Evolutionary conservation across 2,888 invertebrate genomes (phyloP).

Genomic region (Mimas tiliae): DNA sequence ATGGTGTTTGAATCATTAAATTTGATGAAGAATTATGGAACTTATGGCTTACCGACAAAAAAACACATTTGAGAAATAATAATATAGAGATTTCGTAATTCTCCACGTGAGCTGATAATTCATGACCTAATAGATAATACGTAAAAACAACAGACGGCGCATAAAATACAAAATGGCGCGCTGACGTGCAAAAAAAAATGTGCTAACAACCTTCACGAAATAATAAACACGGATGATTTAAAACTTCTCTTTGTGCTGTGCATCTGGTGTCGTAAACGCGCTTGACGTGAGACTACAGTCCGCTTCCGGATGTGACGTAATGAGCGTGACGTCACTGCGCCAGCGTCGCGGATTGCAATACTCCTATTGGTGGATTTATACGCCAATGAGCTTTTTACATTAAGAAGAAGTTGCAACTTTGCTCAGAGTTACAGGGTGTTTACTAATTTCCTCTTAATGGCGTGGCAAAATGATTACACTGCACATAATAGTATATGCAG

Average conservation of each 20-base stretch:
- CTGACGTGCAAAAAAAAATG: slow-evolving; percentile 16
- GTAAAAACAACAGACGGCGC: slow-evolving; percentile 14
- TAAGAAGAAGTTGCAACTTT: no score
- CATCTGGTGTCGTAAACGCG: slow-evolving; percentile 29
- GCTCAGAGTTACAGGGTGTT: no score
- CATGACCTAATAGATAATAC: neutral
- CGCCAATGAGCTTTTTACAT: neutral
- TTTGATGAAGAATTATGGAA: no score
- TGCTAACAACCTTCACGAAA: neutral
- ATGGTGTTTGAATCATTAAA: no score
- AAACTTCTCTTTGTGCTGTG: slow-evolving; percentile 16
- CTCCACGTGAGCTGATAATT: neutral
- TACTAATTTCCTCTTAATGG: no score
- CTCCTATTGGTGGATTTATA: neutral
- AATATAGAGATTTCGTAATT: neutral
- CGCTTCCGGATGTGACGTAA: slow-evolving; percentile 32
- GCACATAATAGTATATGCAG: no score
- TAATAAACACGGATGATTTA: slow-evolving; percentile 20
- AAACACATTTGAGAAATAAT: no score
- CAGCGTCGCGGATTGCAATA: neutral
- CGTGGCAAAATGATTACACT: no score
- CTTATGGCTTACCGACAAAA: no score
- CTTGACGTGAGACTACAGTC: slow-evolving; percentile 32
- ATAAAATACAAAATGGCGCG: slow-evolving; percentile 10
- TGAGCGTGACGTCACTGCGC: slow-evolving; percentile 27